Percentiles rank a stretch among this genome's conserved stretches.
phyloP scores from a whole-genome alignment of 2,797 vertebrate genomes.

The Chrosomus eos region DNA sequence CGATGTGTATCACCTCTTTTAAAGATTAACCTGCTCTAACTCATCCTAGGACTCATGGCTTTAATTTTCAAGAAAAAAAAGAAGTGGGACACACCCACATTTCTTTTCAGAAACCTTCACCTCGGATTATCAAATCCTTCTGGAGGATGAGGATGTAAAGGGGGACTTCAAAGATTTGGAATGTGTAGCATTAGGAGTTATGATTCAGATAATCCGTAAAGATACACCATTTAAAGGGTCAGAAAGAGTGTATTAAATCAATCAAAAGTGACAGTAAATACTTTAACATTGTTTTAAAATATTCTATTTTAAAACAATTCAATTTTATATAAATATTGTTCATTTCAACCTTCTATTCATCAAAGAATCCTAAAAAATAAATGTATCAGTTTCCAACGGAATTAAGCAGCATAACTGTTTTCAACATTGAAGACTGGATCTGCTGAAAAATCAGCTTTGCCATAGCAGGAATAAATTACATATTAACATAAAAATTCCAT shows the following conservation, averaged over 20 bases:
- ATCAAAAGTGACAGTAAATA: neutral
- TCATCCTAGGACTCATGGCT: conserved; percentile 15
- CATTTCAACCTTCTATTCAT: no score
- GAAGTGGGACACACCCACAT: conserved; percentile 23
- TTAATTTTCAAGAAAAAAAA: conserved; percentile 23
- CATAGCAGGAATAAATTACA: no score
- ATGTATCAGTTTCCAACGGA: no score
- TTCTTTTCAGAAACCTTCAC: conserved; percentile 34
- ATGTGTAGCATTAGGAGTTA: neutral
- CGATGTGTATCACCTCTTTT: conserved; percentile 36
- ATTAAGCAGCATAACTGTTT: no score
- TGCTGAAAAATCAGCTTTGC: no score
- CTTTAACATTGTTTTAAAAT: neutral
- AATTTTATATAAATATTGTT: no score
- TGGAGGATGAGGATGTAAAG: conserved; percentile 9
- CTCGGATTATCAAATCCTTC: conserved; percentile 24
- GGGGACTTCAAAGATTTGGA: neutral
- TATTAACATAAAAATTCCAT: no score
- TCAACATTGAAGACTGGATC: no score
- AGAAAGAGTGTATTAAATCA: neutral
- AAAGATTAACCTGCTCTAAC: conserved; percentile 45
- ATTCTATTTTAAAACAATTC: no score
- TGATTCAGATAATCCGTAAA: neutral
- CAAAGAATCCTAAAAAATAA: no score
- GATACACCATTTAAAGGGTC: neutral